Base-by-base conservation (phyloP, 2,113 vertebrate genomes). In the Gulo gulo region DNA sequence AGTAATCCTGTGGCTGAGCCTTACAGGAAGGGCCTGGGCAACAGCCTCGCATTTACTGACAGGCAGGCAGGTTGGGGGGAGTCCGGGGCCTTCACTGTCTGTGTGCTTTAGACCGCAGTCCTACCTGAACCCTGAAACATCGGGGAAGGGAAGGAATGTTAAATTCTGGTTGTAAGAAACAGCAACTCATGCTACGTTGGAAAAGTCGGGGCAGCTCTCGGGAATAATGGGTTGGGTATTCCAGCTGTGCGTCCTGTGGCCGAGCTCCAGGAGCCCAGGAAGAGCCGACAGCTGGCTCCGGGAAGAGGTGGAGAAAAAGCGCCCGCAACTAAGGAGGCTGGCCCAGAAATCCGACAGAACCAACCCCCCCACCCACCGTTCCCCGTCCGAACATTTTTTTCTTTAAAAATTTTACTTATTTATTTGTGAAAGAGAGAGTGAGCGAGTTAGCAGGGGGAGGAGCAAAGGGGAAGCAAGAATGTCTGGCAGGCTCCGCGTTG, bases 21-120 rank as follows among this genome's bases (percentile, higher is more conserved):
- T 97, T 88, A 80, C 96, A 86, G 96, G 88, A 96, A 98, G 80
- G 88, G 55, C 63, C 73, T n/a, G 39, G 93, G 97, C 98, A 76
- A 78, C 84, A 89, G 84, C 20, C 0, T 14, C 45, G 71, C 93
- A 39, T 93, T 97, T 93, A 88, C 94, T 80, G 96, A 96, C 50
- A 91, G 45, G 52, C 82, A 42, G 47, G 8, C 23, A 1, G 20
- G 6, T 55, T 3, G 39, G 39, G 39, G 45, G 24, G 39, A n/a
- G 63, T 47, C 55, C 0, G 34, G 57, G 80, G 80, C 55, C 55
- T 69, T 86, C 34, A 31, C 88, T 65, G 63, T 90, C 83, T 95
- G 71, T 63, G 50, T 18, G 24, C 50, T 59, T 80, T 24, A 39
- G 95, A 23, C 95, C 69, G 21, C 79, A 52, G 9, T 65, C 80